Evolutionary conservation across 2,113 vertebrate species (phyloP).

Genomic region (Bujurquina vittata): DNA sequence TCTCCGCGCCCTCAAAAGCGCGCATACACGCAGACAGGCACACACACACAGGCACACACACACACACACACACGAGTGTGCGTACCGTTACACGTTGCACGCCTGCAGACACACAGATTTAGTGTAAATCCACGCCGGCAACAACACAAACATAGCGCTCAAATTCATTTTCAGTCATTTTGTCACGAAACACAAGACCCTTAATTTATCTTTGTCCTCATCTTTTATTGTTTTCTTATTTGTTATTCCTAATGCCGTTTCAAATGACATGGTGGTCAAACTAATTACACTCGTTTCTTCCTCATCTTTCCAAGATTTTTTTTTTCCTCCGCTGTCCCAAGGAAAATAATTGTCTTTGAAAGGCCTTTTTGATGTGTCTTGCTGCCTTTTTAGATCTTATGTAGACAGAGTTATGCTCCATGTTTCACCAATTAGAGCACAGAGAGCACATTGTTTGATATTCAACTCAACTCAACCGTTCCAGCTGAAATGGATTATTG

Average conservation of each 20-base stretch:
- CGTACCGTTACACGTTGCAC: not conserved
- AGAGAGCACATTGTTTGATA: constrained; percentile 68
- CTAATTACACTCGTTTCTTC: constrained; percentile 59
- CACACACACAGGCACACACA: not conserved
- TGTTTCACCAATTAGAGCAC: constrained; percentile 68
- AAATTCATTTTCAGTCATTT: constrained; percentile 39
- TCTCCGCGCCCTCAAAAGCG: not conserved
- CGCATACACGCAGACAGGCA: not conserved
- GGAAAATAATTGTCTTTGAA: constrained; percentile 62
- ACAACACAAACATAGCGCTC: not conserved
- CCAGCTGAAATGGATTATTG: constrained; percentile 69
- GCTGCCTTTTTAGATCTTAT: constrained; percentile 55
- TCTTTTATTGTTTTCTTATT: constrained; percentile 71
- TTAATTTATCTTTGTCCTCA: constrained; percentile 52
- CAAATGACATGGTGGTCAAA: constrained; percentile 66
- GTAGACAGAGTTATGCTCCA: constrained; percentile 62
- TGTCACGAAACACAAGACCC: constrained; percentile 41
- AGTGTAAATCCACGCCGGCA: not conserved
- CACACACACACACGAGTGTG: not conserved
- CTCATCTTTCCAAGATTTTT: constrained; percentile 34
- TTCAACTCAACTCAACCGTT: constrained; percentile 19
- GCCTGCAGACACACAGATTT: not conserved
- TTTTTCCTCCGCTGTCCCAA: not conserved
- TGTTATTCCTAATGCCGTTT: constrained; percentile 69
- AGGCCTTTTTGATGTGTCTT: constrained; percentile 64